Base-by-base conservation (phyloP, 2,113 vertebrate genomes). In the Pungitius pungitius region DNA sequence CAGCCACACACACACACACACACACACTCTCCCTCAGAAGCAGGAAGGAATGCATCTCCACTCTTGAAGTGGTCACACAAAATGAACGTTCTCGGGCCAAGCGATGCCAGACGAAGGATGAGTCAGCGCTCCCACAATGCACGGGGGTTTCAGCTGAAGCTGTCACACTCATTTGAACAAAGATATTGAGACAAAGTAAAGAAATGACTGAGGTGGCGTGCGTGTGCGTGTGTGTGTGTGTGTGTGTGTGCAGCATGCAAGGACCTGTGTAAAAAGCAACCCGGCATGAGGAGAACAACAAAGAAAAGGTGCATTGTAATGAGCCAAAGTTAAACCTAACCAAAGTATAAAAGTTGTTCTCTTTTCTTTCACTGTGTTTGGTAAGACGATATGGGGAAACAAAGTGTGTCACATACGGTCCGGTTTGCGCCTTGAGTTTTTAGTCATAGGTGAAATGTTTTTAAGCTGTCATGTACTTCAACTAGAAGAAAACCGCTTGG, bases 61-160 rank as follows among this genome's bases (percentile, higher is more conserved):
- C 52, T 61, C 35, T 73, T 80, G 35, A 86, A 75, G 73, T 84
- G 80, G 78, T 69, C 77, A 43, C 45, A 78, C 55, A 69, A 70
- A 83, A 37, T 59, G 26, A 65, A 60, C 51, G 74, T 55, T 67
- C 51, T 42, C 59, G 57, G 58, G 64, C 2, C n/a, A n/a, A n/a
- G 24, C 24, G 22, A 59, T 86, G 74, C 61, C 64, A 62, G 73
- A 65, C 81, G 76, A 70, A 71, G 55, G 49, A 83, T 88, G 90
- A 90, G 82, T 84, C 83, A 76, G 78, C 17, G 26, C 51, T 51
- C 24, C 66, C 79, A 72, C 81, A 86, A 89, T 76, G 84, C 69
- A 24, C 15, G 49, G 66, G 60, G 51, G 42, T 37, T 72, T 77
- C 13, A 65, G 60, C 43, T 58, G 68, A 67, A 70, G 8, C 51